Evolutionary conservation across 2,888 invertebrate genomes (phyloP), one percentile per base, ranked within the genome.

Genomic region (Atherix ibis): DNA sequence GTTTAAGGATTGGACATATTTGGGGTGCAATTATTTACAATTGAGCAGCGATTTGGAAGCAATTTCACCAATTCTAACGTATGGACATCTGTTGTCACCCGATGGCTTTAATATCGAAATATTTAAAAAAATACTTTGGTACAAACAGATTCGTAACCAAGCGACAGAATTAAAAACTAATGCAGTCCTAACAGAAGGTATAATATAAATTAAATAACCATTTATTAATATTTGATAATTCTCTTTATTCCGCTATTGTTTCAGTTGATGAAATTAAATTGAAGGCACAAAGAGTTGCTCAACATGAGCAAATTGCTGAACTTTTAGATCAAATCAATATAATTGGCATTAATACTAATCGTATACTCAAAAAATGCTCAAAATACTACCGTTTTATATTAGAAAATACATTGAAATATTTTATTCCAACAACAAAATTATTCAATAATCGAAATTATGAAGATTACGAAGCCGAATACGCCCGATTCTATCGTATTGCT

Each of bases 401-500:
- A 18, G 46, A 48, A 15, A 59, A 60, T 51, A 53, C 59, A 3
- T 14, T 59, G 32, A 46, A 49, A 1, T 46, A 49, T 9, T 58
- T 48, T 38, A 54, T 60, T 37, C 59, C 59, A 15, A 40, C 49
- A 12, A 43, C 46, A 4, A 54, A 43, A 35, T 32, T 37, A 5
- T 49, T 47, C 14, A 55, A 58, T 28, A 55, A 57, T 42, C 50
- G 49, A 43, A 51, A 46, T 10, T 58, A 48, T 43, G 35, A 45
- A 17, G 56, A 53, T 37, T 60, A 54, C 43, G 60, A 59, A 38
- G 39, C 50, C 3, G 58, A 59, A 40, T 57, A 53, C 33, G 46
- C 45, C 37, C 53, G 57, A 44, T 65, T 64, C 58, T 66, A 67
- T 51, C 56, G 58, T 33, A 57, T 58, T n/a, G n/a, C n/a, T n/a